A percentile compares a stretch with the other conserved stretches of the same genome.
These are phyloP conservation scores for Penaeus japonicus DNA, from an alignment of 1,140 invertebrate species.

Conservation along the genomic window DNA sequence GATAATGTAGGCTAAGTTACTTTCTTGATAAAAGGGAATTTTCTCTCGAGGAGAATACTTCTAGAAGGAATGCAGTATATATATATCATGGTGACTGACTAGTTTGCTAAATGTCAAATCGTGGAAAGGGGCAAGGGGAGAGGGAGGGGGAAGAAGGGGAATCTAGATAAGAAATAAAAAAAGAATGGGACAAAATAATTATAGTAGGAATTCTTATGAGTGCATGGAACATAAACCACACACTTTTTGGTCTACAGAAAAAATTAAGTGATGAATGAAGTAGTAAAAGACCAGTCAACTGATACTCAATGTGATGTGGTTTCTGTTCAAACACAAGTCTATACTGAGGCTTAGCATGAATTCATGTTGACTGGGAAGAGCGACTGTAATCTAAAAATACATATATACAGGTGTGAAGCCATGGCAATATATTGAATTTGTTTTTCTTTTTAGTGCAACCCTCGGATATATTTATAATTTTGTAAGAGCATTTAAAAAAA, in stretches of 20 bases:
- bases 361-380: not conserved
- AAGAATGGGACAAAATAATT: not conserved
- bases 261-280: not conserved
- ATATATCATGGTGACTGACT: not conserved
- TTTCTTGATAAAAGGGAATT: not conserved
- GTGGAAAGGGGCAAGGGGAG: not conserved
- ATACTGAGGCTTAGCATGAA: constrained; percentile 6
- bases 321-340: not conserved
- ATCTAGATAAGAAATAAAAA: not conserved
- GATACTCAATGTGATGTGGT: not conserved
- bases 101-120: constrained; percentile 8
- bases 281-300: not conserved
- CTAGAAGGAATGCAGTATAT: not conserved
- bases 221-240: constrained; percentile 27
- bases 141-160: not conserved
- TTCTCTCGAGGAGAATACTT: too few species aligned
- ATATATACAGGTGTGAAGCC: constrained; percentile 31
- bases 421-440: not conserved
- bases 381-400: constrained; percentile 13
- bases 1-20: not conserved
- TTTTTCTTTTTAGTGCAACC: too few species aligned
- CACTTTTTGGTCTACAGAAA: too few species aligned
- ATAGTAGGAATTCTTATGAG: too few species aligned
- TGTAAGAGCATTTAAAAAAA: too few species aligned
- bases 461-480: too few species aligned